Conservation (phyloP, 2,888 invertebrate species). For the Seira sanloemensis region DNA sequence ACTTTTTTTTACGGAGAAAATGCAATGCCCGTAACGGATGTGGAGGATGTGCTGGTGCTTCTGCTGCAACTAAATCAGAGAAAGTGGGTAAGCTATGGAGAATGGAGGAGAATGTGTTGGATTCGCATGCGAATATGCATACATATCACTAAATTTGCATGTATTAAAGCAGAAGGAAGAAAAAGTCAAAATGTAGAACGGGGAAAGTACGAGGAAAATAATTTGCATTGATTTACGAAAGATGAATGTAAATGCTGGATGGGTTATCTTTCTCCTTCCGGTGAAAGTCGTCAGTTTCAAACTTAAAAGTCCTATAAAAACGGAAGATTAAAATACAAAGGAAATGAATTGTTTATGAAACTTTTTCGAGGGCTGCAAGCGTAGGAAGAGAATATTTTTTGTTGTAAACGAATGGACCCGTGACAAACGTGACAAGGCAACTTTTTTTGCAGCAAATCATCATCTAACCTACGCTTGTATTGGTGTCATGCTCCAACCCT, state of each 20-base stretch:
- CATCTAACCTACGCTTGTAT: no score
- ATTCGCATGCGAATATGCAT: constrained; percentile 59
- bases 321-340: not conserved
- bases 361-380: not conserved
- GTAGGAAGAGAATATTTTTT: no score
- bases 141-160: constrained; percentile 66
- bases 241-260: not conserved
- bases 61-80: not conserved
- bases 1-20: not conserved
- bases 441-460: no score
- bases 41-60: not conserved
- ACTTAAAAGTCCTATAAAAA: not conserved
- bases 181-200: not conserved
- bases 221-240: constrained; percentile 28
- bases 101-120: constrained; percentile 26
- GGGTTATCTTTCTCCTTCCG: not conserved
- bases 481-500: not conserved
- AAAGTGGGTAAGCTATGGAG: not conserved
- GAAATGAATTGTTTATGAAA: not conserved
- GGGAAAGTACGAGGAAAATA: not conserved
- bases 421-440: no score
- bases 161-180: constrained; percentile 40
- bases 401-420: no score
- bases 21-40: not conserved
- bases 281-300: not conserved